Evolutionary conservation across 2,113 vertebrate species (phyloP).

Genomic region (Festucalex cinctus): DNA sequence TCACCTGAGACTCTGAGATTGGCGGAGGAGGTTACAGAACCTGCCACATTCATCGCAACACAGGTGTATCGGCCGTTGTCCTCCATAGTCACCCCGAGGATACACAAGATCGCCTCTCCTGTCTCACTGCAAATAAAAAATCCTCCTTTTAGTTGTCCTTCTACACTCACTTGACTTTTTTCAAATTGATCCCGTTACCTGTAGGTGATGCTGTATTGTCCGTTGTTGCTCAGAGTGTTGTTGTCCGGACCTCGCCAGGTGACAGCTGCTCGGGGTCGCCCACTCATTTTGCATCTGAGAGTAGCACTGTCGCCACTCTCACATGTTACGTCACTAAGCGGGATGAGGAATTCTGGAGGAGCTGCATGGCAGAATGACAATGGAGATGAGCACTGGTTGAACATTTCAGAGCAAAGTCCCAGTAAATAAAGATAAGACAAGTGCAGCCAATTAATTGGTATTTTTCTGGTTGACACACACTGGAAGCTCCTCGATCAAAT

Average conservation of each 20-base stretch:
- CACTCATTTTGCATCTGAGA: slow-evolving; percentile 89
- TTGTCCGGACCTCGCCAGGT: slow-evolving; percentile 93
- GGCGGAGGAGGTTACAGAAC: slow-evolving; percentile 83
- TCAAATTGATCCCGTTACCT: slow-evolving; percentile 70
- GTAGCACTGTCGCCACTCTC: slow-evolving; percentile 88
- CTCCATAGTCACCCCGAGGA: slow-evolving; percentile 81
- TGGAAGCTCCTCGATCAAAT: not conserved
- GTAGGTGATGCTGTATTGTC: slow-evolving; percentile 86
- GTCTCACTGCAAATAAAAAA: slow-evolving; percentile 77
- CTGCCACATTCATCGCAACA: slow-evolving; percentile 86
- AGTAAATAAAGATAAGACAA: not conserved
- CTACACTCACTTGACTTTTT: not conserved
- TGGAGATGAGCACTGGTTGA: not conserved
- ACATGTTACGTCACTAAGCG: slow-evolving; percentile 85
- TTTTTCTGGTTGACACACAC: not conserved
- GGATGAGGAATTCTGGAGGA: slow-evolving; percentile 90
- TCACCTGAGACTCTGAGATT: slow-evolving; percentile 90
- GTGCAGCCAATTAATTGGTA: not conserved
- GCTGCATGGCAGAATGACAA: slow-evolving; percentile 61
- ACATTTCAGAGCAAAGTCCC: not conserved
- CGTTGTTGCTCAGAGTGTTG: slow-evolving; percentile 80
- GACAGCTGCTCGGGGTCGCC: slow-evolving; percentile 85
- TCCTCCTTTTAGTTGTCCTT: not conserved
- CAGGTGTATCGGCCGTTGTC: slow-evolving; percentile 90
- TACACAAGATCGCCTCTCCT: slow-evolving; percentile 89